These are phyloP conservation scores for Ciconia maguari DNA, from an alignment of 2,113 vertebrate species.

Conservation along the genomic window DNA sequence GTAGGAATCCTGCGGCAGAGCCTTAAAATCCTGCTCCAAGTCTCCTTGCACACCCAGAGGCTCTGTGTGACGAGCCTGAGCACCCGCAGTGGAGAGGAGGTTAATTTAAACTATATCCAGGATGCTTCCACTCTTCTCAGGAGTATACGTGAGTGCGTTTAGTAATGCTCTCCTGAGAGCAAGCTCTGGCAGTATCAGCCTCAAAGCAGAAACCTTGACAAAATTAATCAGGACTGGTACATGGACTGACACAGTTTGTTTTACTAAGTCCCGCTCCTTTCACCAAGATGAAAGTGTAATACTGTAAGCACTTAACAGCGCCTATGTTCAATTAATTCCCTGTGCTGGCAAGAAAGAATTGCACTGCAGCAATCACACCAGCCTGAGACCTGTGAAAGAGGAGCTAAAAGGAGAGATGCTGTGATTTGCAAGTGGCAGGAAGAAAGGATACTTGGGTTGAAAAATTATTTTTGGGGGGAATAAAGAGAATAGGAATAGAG, in stretches of 20 bases:
- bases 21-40: background rate
- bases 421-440: background rate
- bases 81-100: background rate
- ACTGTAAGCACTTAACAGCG: constrained; percentile 3
- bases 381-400: background rate
- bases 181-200: background rate
- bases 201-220: constrained; percentile 45
- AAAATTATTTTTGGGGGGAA: background rate
- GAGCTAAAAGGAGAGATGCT: background rate
- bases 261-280: constrained; percentile 31
- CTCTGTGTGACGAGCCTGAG: background rate
- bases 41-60: background rate
- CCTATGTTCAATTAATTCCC: constrained; percentile 7
- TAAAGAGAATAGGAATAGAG: background rate
- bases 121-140: constrained; percentile 8
- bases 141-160: constrained; percentile 22
- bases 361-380: background rate
- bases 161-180: constrained; percentile 10
- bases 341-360: background rate
- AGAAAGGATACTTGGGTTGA: background rate
- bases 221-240: constrained; percentile 55
- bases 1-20: background rate
- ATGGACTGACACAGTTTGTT: constrained; percentile 57
- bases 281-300: background rate
- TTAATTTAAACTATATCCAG: constrained; percentile 17